Evolutionary conservation across 2,797 vertebrate species (phyloP), one percentile per base, ranked within the genome.

Genomic region (Botia almorhae): DNA sequence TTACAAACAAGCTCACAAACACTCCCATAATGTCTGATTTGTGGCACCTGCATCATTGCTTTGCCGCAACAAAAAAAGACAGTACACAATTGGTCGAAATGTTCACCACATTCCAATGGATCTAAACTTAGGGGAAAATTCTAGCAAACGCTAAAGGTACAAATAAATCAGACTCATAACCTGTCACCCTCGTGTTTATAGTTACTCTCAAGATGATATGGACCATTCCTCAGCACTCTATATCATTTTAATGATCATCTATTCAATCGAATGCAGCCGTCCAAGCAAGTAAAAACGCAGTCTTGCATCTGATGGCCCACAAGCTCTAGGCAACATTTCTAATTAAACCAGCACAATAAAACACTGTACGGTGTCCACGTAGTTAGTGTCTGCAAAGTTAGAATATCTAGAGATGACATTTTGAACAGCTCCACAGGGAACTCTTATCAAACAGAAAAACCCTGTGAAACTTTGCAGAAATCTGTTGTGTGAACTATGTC

Each of bases 181-280:
- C 70, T 68, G 78, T 80, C 78, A 68, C 50, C 63, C 81, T 80
- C 26, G 82, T 78, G 84, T 82, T 90, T 80, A 87, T 83, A 84
- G 86, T 88, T 87, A 85, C 89, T 88, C 88, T 87, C 75, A 83
- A 86, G 87, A 89, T 82, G 81, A 87, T 84, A 83, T 87, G 84
- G 83, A 85, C 85, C 85, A 78, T 87, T 89, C 85, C 87, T 88
- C 87, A 87, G 87, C 83, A 87, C 86, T 88, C 91, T 91, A 87
- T 79, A 81, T 81, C 83, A 82, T 64, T 63, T 76, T 78, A 76
- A 39, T 51, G 36, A 82, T 79, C 76, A 73, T 67, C 74, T 75
- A 73, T 80, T 71, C 67, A 46, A 84, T 76, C 46, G 53, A 51
- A 72, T 63, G 63, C 56, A 58, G 56, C 63, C 26, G 19, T 82